Conservation (phyloP, 1,140 invertebrate species). For the Xylocopa sonorina region DNA sequence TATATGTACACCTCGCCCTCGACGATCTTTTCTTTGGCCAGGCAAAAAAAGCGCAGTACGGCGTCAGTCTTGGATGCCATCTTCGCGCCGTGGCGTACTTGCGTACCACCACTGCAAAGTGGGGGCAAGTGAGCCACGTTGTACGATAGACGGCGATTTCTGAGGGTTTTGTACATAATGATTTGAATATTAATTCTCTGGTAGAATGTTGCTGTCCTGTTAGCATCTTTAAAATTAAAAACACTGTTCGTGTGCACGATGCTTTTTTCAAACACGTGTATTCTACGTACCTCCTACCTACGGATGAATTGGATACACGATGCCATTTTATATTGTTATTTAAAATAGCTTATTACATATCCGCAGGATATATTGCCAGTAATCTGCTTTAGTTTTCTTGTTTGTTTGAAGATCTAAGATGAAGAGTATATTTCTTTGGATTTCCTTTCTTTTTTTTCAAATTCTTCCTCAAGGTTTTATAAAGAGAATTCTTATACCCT, state of each 20-base stretch:
- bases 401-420: not conserved
- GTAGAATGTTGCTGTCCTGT: not conserved
- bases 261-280: conserved; percentile 57
- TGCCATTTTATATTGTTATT: conserved; percentile 67
- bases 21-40: conserved; percentile 44
- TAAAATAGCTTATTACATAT: conserved; percentile 32
- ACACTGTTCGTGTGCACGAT: conserved; percentile 22
- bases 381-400: not conserved
- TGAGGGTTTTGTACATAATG: conserved; percentile 24
- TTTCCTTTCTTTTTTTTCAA: not conserved
- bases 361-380: not conserved
- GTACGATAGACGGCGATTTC: conserved; percentile 57
- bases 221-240: not conserved
- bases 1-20: conserved; percentile 40
- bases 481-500: too few species aligned
- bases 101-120: conserved; percentile 62
- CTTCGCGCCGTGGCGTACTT: conserved; percentile 75
- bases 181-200: conserved; percentile 13
- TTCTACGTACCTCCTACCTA: conserved; percentile 49
- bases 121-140: conserved; percentile 72
- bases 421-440: not conserved
- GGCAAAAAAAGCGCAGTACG: conserved; percentile 69
- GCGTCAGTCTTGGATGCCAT: conserved; percentile 80
- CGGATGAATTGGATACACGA: conserved; percentile 60
- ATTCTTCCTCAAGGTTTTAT: too few species aligned